Evolutionary conservation across 2,888 invertebrate species (phyloP).

Genomic region (Zele albiditarsus): DNA sequence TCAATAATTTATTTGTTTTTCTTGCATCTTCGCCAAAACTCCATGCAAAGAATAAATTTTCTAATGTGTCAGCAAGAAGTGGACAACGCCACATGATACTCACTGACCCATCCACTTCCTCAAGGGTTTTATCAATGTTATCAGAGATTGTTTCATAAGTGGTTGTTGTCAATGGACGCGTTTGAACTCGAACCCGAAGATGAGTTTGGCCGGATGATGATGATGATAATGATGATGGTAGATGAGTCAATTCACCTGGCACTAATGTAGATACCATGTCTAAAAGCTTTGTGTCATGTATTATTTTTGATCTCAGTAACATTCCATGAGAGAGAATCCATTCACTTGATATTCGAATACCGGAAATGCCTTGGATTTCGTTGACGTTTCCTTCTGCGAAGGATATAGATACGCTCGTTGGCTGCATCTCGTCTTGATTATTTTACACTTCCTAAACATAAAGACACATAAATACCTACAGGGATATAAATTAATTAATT

Average conservation of each 20-base stretch:
- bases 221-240: slow-evolving; percentile 28
- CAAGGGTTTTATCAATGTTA: slow-evolving; percentile 61
- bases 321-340: slow-evolving; percentile 77
- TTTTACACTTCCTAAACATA: not conserved
- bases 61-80: slow-evolving; percentile 73
- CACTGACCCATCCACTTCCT: slow-evolving; percentile 74
- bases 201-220: slow-evolving; percentile 32
- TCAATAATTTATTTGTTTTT: slow-evolving; percentile 72
- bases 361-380: slow-evolving; percentile 74
- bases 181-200: slow-evolving; percentile 22
- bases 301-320: slow-evolving; percentile 73
- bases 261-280: slow-evolving; percentile 45
- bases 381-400: slow-evolving; percentile 29
- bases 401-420: slow-evolving; percentile 46
- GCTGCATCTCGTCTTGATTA: not conserved
- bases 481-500: not conserved
- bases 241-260: slow-evolving; percentile 50
- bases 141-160: slow-evolving; percentile 8
- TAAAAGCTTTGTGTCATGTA: slow-evolving; percentile 42
- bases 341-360: slow-evolving; percentile 74
- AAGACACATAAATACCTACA: not conserved
- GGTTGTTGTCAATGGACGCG: not conserved
- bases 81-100: slow-evolving; percentile 76
- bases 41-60: slow-evolving; percentile 75
- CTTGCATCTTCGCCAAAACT: slow-evolving; percentile 72